A percentile compares a stretch with the other conserved stretches of the same genome.
Evolutionary conservation across 2,888 invertebrate genomes (phyloP).

Genomic region (Leptopilina drosophilae): DNA sequence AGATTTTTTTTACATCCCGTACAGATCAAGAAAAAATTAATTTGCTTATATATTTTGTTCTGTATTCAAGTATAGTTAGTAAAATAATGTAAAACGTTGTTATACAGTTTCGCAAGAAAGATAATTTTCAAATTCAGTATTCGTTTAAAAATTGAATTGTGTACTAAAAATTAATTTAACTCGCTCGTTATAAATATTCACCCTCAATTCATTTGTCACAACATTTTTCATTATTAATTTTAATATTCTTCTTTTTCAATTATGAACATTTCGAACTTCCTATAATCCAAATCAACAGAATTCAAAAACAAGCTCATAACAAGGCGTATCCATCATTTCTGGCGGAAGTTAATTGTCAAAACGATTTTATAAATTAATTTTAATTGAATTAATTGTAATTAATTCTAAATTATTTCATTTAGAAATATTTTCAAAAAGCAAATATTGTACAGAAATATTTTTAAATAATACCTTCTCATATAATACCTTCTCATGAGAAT

Average conservation of each 20-base stretch:
- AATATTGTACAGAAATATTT: too few species aligned
- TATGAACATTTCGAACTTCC: conserved; percentile 9
- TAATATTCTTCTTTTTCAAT: background rate
- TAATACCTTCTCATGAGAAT: too few species aligned
- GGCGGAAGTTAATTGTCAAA: background rate
- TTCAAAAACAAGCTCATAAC: conserved; percentile 3
- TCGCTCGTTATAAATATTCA: background rate
- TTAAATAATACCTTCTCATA: too few species aligned
- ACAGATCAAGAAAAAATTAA: background rate
- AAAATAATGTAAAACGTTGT: too few species aligned
- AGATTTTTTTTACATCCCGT: background rate
- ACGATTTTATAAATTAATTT: background rate
- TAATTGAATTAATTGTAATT: too few species aligned
- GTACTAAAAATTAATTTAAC: too few species aligned
- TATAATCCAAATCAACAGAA: conserved; percentile 6
- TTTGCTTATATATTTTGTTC: background rate
- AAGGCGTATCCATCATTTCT: conserved; percentile 1
- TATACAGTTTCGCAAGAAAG: too few species aligned
- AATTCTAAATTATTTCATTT: background rate
- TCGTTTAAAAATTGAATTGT: too few species aligned
- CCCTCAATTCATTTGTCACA: conserved; percentile 1
- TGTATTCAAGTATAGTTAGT: too few species aligned
- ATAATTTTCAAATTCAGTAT: too few species aligned
- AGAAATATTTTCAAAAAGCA: background rate
- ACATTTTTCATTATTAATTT: conserved; percentile 2